phyloP scores from a whole-genome alignment of 2,888 invertebrate genomes.

The Ophioninae sp. region DNA sequence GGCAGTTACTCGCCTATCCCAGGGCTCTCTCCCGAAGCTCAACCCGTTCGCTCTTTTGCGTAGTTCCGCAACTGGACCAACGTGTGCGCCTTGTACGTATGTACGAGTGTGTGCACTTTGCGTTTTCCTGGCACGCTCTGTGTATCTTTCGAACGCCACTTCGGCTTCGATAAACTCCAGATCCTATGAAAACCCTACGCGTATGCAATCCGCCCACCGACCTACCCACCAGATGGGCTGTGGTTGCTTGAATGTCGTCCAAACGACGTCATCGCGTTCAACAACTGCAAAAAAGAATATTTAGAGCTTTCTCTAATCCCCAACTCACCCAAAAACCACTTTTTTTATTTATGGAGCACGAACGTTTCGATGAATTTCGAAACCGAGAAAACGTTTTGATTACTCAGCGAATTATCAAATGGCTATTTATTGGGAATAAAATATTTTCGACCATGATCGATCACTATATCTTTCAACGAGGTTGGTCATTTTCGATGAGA shows the following conservation, averaged over 20 bases:
- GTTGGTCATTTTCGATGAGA: background rate
- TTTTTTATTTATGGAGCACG: background rate
- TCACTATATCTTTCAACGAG: background rate
- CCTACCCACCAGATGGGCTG: constrained; percentile 23
- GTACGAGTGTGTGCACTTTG: constrained; percentile 53
- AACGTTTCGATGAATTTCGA: background rate
- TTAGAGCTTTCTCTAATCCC: background rate
- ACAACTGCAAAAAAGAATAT: background rate
- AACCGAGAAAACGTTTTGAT: background rate
- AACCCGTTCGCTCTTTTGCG: constrained; percentile 46
- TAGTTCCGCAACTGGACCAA: constrained; percentile 47
- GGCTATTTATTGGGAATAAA: background rate
- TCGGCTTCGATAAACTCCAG: constrained; percentile 73
- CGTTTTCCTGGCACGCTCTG: constrained; percentile 58
- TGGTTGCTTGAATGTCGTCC: constrained; percentile 30
- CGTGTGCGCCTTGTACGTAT: background rate
- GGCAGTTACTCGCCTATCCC: constrained; percentile 75
- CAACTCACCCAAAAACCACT: background rate
- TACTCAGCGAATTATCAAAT: background rate
- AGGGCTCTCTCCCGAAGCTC: constrained; percentile 49
- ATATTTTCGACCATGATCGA: background rate
- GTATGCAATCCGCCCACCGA: constrained; percentile 21
- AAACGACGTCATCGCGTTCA: background rate
- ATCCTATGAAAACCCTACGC: constrained; percentile 54
- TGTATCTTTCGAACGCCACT: constrained; percentile 61